Conservation (phyloP, 92 coral and sea anemone species). For the Phymanthus crucifer region DNA sequence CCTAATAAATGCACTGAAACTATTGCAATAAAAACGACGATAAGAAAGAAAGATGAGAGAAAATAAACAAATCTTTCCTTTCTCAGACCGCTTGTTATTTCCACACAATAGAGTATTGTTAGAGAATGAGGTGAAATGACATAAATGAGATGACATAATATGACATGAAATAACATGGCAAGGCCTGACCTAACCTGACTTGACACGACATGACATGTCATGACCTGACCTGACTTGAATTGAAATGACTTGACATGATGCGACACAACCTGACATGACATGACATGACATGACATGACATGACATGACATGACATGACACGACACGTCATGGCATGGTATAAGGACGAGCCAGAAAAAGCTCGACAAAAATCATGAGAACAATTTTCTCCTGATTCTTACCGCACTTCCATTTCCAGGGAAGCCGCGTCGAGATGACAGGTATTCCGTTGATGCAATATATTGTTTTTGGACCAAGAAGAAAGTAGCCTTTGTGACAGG, state of each 20-base stretch:
- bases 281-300: not conserved
- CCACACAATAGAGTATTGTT: no score
- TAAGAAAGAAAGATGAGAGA: not conserved
- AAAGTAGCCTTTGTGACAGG: not conserved
- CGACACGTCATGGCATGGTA: no score
- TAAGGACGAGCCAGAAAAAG: not conserved
- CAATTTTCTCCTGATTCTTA: not conserved
- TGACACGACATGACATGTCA: not conserved
- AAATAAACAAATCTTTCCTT: not conserved
- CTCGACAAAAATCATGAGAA: not conserved
- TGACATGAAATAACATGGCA: not conserved
- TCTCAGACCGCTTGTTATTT: no score
- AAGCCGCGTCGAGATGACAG: not conserved
- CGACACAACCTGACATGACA: no score
- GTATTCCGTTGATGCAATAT: not conserved
- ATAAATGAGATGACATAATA: not conserved
- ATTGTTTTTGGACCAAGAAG: not conserved
- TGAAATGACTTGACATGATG: no score
- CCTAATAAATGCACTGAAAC: not conserved
- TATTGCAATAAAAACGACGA: not conserved
- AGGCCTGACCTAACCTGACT: not conserved
- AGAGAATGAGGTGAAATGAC: no score
- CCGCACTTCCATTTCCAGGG: no score
- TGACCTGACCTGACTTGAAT: no score
- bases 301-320: no score